Conservation (phyloP, 2,113 vertebrate species). For the Prolemur simus region DNA sequence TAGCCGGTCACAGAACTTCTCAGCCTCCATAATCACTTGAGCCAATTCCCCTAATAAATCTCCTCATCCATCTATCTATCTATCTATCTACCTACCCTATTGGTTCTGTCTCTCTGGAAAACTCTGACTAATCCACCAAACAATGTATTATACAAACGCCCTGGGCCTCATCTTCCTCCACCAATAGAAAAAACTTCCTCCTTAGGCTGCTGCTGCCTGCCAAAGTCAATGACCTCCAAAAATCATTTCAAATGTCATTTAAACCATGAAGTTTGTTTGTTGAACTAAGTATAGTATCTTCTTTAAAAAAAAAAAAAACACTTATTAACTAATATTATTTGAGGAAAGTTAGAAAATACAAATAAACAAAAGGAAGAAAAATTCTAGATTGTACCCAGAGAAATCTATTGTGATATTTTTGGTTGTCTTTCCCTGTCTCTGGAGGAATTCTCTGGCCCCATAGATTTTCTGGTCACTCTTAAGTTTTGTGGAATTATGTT, state of each 20-base stretch:
- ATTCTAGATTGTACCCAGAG: background rate
- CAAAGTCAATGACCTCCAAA: background rate
- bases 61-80: no score
- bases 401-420: background rate
- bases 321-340: background rate
- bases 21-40: background rate
- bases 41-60: background rate
- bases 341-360: slow-evolving; percentile 2
- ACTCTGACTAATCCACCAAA: background rate
- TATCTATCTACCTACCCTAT: background rate
- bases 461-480: background rate
- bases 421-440: background rate
- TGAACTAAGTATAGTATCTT: background rate
- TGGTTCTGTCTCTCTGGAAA: background rate
- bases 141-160: background rate
- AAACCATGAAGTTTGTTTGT: background rate
- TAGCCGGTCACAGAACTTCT: background rate
- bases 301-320: background rate
- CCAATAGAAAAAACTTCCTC: background rate
- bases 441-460: background rate
- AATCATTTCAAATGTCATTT: background rate
- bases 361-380: background rate
- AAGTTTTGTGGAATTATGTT: background rate
- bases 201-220: background rate
- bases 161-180: background rate